These are phyloP conservation scores for Epirrhoe tristata DNA, from an alignment of 2,888 invertebrate species.

Conservation along the genomic window DNA sequence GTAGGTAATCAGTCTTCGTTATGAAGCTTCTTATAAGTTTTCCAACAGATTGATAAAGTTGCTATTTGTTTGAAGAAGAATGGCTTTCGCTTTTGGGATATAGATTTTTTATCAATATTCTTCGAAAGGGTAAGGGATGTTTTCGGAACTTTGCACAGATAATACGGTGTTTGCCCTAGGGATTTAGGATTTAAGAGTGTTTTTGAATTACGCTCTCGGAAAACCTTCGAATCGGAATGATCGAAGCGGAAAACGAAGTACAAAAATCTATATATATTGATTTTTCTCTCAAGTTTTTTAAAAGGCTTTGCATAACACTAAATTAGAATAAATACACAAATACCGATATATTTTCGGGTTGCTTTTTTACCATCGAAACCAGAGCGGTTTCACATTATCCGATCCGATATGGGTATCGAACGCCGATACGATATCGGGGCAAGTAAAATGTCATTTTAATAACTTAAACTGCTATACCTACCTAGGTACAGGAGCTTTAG, in stretches of 20 bases:
- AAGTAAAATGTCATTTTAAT: too few species aligned
- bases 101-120: constrained; percentile 24
- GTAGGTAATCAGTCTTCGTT: constrained; percentile 42
- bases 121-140: background rate
- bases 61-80: constrained; percentile 37
- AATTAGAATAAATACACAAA: too few species aligned
- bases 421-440: too few species aligned
- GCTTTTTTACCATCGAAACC: too few species aligned
- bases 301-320: background rate
- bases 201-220: background rate
- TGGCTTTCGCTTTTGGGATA: constrained; percentile 15
- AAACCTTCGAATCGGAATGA: too few species aligned
- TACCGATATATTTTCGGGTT: too few species aligned
- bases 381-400: too few species aligned
- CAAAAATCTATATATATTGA: background rate
- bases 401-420: too few species aligned
- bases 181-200: background rate
- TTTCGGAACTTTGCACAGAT: constrained; percentile 8
- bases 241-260: too few species aligned
- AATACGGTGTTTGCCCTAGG: background rate
- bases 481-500: too few species aligned
- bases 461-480: too few species aligned
- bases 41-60: constrained; percentile 36
- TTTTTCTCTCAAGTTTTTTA: background rate
- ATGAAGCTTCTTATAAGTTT: constrained; percentile 34